Evolutionary conservation across 2,888 invertebrate genomes (phyloP).

Genomic region (Pheosia gnoma): DNA sequence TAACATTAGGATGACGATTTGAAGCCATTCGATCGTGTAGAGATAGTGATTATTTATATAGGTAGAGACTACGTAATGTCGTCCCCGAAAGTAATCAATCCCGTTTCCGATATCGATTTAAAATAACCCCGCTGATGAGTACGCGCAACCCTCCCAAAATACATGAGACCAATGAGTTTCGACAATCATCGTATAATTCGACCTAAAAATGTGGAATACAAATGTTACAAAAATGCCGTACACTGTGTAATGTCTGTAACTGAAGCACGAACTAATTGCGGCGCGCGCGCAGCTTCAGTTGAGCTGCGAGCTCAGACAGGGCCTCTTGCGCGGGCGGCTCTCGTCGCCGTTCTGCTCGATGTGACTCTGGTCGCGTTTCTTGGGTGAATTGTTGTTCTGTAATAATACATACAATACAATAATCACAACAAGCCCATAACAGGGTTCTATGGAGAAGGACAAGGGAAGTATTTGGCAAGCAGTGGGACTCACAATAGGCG

Average conservation of each 20-base stretch:
- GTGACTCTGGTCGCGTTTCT: conserved; percentile 84
- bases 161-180: conserved; percentile 51
- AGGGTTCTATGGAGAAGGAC: too few species aligned
- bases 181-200: conserved; percentile 53
- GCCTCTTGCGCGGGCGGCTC: conserved; percentile 84
- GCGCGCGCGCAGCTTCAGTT: conserved; percentile 57
- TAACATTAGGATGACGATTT: too few species aligned
- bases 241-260: conserved; percentile 67
- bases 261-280: conserved; percentile 62
- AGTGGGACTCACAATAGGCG: too few species aligned
- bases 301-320: conserved; percentile 77
- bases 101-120: too few species aligned
- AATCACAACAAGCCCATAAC: too few species aligned
- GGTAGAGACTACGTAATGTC: too few species aligned
- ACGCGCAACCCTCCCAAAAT: conserved; percentile 41
- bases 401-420: conserved; percentile 25
- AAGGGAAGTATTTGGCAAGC: too few species aligned
- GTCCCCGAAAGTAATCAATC: too few species aligned
- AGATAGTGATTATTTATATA: too few species aligned
- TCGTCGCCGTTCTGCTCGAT: conserved; percentile 84
- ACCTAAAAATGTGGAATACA: conserved; percentile 58
- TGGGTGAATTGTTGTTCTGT: conserved; percentile 83
- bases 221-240: conserved; percentile 67
- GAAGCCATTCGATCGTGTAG: too few species aligned
- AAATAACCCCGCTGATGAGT: background rate